phyloP scores from a whole-genome alignment of 1,140 invertebrate species.

The Drosophila gunungcola region DNA sequence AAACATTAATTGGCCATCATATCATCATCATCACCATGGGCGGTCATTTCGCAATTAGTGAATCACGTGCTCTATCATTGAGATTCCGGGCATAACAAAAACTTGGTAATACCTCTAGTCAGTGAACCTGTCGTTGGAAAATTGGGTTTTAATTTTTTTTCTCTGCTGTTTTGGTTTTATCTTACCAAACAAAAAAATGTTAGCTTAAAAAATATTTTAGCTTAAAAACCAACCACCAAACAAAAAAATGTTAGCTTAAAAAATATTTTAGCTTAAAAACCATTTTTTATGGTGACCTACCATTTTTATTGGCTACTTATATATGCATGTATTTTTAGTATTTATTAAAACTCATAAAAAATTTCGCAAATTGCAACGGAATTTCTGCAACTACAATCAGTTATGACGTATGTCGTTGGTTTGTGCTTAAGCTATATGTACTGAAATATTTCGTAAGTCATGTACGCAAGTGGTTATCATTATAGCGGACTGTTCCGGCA shows the following conservation, averaged over 20 bases:
- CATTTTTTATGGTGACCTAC: background rate
- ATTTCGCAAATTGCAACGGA: constrained; percentile 19
- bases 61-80: constrained; percentile 40
- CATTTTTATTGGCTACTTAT: background rate
- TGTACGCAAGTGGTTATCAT: background rate
- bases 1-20: constrained; percentile 15
- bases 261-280: too few species aligned
- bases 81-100: constrained; percentile 27
- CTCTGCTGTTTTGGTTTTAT: background rate
- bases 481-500: too few species aligned
- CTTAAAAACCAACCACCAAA: too few species aligned
- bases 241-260: too few species aligned
- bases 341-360: constrained; percentile 4
- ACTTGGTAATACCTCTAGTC: constrained; percentile 17
- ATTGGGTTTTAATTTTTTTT: background rate
- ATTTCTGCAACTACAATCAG: constrained; percentile 26
- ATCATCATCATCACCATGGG: constrained; percentile 18
- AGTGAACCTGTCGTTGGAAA: constrained; percentile 3
- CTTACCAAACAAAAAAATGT: too few species aligned
- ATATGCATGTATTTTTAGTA: background rate
- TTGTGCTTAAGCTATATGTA: constrained; percentile 13
- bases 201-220: too few species aligned
- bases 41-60: constrained; percentile 31
- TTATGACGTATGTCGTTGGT: constrained; percentile 16
- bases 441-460: constrained; percentile 5